Evolutionary conservation across 2,797 vertebrate species (phyloP), one percentile per base, ranked within the genome.

Genomic region (Sparidentex hasta): DNA sequence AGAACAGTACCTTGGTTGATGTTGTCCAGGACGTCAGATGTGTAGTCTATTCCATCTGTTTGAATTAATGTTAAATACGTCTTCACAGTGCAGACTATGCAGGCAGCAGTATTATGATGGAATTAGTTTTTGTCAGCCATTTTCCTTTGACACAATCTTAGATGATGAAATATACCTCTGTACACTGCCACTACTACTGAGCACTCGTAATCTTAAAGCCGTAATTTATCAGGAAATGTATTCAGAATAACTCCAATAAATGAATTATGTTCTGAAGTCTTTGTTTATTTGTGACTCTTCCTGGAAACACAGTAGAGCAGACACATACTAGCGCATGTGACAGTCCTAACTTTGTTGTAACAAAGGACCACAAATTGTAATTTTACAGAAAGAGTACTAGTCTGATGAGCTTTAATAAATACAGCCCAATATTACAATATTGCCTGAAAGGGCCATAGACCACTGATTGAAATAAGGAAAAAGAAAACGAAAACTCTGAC

Each of bases 121-220:
- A 59, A 54, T 56, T 41, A 12, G 17, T 65, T 77, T 71, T 65
- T 67, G 56, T 65, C 50, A 27, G 33, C n/a, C 41, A 5, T 59
- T 68, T 65, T 56, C 1, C 47, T 69, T 27, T 44, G 1, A 55
- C 66, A 20, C 7, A 56, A 20, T 70, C 44, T 64, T 73, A 0
- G 14, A 75, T 65, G 50, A 54, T 56, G 46, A 59, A 61, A 11
- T 78, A 74, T 83, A 85, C 77, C 80, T 74, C 68, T 88, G 58
- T 65, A 65, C 73, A 77, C 81, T 82, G 67, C 65, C 67, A 65
- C 56, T 52, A 86, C 66, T 85, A 81, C 79, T 79, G 84, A 71
- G 48, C 66, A 69, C 25, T 21, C 4, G 9, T 25, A 46, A 38
- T 50, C 27, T 47, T 55, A 57, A 7, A 6, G 23, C 69, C 17